Evolutionary conservation across 23 tunicate genomes (phyloP).

Genomic region (Oikopleura dioica): DNA sequence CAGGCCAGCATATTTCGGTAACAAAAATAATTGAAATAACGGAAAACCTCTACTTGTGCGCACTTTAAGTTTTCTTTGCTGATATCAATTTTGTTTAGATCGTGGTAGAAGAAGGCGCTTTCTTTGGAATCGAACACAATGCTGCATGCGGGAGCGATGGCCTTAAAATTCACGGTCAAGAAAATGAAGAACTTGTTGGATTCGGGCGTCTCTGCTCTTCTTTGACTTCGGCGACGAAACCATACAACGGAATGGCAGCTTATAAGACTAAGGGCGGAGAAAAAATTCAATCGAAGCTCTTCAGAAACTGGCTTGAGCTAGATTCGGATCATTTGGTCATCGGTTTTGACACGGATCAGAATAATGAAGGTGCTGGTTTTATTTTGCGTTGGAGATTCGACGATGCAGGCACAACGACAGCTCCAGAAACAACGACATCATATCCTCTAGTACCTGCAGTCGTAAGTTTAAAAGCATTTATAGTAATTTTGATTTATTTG

Average conservation of each 20-base stretch:
- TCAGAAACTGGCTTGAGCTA: neutral
- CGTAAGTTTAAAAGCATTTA: too few relatives aligned
- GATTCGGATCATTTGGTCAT: neutral
- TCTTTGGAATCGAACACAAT: neutral
- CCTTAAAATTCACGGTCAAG: neutral
- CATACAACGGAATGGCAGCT: neutral
- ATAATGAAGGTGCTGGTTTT: neutral
- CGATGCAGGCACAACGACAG: too few relatives aligned
- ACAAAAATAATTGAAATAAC: too few relatives aligned
- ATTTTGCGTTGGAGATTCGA: too few relatives aligned
- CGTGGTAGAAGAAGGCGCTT: neutral
- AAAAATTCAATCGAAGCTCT: neutral
- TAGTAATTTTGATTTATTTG: too few relatives aligned
- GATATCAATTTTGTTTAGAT: neutral
- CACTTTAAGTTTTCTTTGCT: too few relatives aligned
- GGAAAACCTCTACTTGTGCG: too few relatives aligned
- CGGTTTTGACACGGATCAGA: neutral
- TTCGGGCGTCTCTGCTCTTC: conserved; percentile 10
- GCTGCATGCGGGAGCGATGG: neutral
- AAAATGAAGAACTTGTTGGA: neutral
- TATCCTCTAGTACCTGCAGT: too few relatives aligned
- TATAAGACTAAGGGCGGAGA: neutral
- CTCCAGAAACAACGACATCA: too few relatives aligned
- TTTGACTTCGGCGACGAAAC: too few relatives aligned
- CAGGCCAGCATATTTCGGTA: conserved; percentile 11